Evolutionary conservation across 2,797 vertebrate species (phyloP).

Genomic region (Tragopan temminckii): DNA sequence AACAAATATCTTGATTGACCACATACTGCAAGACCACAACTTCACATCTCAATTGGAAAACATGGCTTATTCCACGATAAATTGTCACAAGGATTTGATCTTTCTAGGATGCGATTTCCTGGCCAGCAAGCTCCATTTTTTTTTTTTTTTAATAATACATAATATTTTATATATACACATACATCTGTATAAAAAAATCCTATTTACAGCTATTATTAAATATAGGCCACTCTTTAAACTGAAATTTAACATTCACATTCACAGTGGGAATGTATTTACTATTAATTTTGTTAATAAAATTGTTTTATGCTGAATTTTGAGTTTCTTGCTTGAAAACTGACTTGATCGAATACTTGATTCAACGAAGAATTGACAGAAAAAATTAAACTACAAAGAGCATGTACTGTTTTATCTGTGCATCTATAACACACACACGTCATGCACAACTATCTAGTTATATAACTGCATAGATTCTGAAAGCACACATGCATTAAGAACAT

Average conservation of each 20-base stretch:
- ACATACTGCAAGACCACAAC: conserved; percentile 45
- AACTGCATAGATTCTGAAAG: neutral
- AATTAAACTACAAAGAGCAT: neutral
- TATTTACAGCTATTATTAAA: neutral
- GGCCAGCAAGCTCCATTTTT: conserved; percentile 34
- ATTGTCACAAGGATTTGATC: conserved; percentile 59
- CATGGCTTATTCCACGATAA: neutral
- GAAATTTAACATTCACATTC: neutral
- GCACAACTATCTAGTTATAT: neutral
- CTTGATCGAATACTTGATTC: neutral
- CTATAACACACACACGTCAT: neutral
- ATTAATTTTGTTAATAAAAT: neutral
- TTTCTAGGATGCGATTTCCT: conserved; percentile 58
- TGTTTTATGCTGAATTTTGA: neutral
- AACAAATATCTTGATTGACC: conserved; percentile 49
- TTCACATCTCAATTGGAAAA: conserved; percentile 63
- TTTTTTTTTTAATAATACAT: neutral
- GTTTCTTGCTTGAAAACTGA: neutral
- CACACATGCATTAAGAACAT: neutral
- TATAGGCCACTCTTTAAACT: neutral
- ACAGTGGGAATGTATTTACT: neutral
- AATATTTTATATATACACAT: neutral
- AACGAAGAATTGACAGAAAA: neutral
- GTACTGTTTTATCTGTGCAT: neutral
- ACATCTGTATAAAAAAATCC: neutral